Base-by-base conservation (phyloP, 2,797 vertebrate species). In the Sebastes vulpes region DNA sequence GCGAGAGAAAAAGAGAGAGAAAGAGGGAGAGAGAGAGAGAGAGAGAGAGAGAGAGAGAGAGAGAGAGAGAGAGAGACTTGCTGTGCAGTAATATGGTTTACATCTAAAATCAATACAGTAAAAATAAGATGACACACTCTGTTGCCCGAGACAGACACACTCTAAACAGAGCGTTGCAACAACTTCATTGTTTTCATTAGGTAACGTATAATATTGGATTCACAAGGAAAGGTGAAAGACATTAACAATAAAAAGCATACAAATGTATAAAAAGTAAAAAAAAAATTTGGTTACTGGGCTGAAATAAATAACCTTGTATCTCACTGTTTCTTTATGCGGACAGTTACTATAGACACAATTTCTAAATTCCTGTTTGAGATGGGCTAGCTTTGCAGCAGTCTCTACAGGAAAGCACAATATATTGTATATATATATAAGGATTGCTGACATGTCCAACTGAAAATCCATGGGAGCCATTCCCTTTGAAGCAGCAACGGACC, bases 381-480 rank as follows among this genome's bases (percentile, higher is more conserved):
- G 26, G 5, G 11, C 21, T n/a, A 31, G 11, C 38, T 69, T 12
- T 74, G 10, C 20, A 69, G 67, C 29, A 32, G 28, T 26, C 23
- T 50, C 28, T 6, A 5, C 23, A 48, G 57, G 16, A 71, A 52
- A 25, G 18, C 56, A 53, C 20, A 32, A 38, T 56, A 52, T 56
- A 26, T 28, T 32, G 53, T 50, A 31, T 42, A 59, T 50, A 57
- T 66, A 57, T 69, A 26, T 63, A 61, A 54, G 7, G 26, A 54
- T 23, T 67, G 42, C 64, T 77, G 77, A 72, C 65, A 77, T 31
- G 69, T 73, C 28, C 78, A 42, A 70, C 21, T 67, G 80, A 77
- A 82, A 73, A 81, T 77, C 80, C 23, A 50, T 53, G 57, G 61
- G 72, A 68, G 59, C 9, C 3, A 0, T 59, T 80, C 25, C 31